Percentiles rank a stretch among this genome's conserved stretches.
phyloP scores from a whole-genome alignment of 2,113 vertebrate genomes.

The Cygnus atratus region DNA sequence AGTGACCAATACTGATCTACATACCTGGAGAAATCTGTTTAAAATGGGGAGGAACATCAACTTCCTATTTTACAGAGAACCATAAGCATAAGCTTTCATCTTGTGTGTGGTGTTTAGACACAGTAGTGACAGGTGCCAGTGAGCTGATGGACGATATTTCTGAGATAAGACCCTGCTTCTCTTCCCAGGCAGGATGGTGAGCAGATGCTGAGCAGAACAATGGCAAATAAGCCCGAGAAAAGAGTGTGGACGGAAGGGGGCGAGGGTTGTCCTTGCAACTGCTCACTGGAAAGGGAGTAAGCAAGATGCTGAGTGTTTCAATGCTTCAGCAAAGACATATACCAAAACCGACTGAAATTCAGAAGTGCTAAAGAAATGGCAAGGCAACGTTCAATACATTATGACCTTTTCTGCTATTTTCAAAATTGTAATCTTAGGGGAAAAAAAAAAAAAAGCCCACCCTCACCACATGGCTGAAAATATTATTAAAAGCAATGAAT shows the following conservation, averaged over 20 bases:
- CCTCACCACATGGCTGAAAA: neutral
- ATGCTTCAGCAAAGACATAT: neutral
- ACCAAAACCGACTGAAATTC: neutral
- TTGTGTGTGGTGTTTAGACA: neutral
- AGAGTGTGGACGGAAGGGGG: neutral
- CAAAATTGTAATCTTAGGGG: neutral
- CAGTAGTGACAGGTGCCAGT: constrained; percentile 1
- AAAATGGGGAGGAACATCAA: neutral
- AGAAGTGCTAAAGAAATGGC: neutral
- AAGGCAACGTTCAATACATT: neutral
- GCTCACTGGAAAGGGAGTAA: neutral
- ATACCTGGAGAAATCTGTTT: neutral
- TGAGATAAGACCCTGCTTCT: neutral
- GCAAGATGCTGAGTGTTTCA: neutral
- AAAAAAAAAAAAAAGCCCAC: neutral
- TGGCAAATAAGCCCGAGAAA: neutral
- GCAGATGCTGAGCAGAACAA: neutral
- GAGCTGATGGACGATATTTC: neutral
- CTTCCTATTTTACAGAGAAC: neutral
- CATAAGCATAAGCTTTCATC: neutral
- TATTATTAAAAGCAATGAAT: constrained; percentile 60
- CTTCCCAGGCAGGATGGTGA: neutral
- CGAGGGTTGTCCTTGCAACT: constrained; percentile 4
- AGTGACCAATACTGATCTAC: neutral
- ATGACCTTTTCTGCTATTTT: constrained; percentile 28